Conservation (phyloP, 2,888 invertebrate species). For the Drosophila paramelanica region DNA sequence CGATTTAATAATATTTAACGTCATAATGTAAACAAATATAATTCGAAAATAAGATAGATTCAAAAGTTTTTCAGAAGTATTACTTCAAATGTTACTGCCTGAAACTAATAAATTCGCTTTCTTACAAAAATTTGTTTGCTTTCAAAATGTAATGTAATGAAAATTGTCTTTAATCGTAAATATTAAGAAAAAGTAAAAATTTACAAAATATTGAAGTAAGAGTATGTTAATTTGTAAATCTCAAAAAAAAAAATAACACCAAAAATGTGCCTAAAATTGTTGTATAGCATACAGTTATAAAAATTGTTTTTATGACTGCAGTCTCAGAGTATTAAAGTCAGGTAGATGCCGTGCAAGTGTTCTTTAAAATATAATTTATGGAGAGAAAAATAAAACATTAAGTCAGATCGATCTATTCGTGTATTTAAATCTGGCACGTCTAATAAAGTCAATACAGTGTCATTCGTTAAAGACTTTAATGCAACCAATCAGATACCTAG, state of each 20-base stretch:
- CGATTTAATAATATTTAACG: too few species aligned
- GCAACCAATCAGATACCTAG: constrained; percentile 7
- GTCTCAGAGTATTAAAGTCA: background rate
- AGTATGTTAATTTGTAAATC: too few species aligned
- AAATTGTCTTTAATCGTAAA: too few species aligned
- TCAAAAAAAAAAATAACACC: background rate
- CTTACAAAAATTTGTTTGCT: too few species aligned
- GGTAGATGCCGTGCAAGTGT: background rate
- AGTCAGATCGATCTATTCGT: constrained; percentile 26
- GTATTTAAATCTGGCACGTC: constrained; percentile 38
- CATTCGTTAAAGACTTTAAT: constrained; percentile 57
- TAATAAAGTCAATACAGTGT: constrained; percentile 42
- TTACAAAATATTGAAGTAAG: too few species aligned
- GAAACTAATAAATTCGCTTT: too few species aligned
- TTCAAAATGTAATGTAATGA: too few species aligned
- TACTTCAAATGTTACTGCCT: too few species aligned
- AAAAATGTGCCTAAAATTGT: background rate
- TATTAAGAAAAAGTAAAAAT: too few species aligned
- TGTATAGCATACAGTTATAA: background rate
- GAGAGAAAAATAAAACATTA: background rate
- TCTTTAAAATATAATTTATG: background rate
- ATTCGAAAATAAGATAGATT: too few species aligned
- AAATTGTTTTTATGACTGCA: background rate
- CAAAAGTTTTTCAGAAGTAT: too few species aligned
- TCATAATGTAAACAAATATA: too few species aligned